Conservation (phyloP, 1,140 invertebrate species). For the Conus betulinus region DNA sequence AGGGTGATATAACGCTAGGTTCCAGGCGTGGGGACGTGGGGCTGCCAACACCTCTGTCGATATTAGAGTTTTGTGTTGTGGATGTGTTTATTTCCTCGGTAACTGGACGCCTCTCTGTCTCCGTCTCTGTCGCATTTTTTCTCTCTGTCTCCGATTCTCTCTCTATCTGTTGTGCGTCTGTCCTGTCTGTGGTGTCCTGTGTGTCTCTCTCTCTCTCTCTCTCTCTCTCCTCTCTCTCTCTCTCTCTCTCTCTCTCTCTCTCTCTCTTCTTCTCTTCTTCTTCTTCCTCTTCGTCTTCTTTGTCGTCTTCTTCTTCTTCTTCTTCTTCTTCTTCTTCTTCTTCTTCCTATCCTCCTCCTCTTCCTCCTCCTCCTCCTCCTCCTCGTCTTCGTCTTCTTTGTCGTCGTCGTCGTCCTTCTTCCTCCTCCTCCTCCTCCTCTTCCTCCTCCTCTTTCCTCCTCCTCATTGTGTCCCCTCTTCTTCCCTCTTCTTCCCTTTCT, state of each 20-base stretch:
- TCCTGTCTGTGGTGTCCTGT: not conserved
- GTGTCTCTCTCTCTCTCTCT: slow-evolving; percentile 8
- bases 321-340: not conserved
- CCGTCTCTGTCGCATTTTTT: not conserved
- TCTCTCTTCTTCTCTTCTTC: not conserved
- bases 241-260: slow-evolving; percentile 15
- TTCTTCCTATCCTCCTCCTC: too few species aligned
- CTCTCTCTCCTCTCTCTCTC: not conserved
- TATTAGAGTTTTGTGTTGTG: too few species aligned
- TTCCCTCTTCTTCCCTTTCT: not conserved
- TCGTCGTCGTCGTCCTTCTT: too few species aligned
- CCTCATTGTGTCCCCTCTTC: not conserved
- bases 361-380: not conserved
- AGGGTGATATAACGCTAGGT: too few species aligned
- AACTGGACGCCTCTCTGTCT: too few species aligned
- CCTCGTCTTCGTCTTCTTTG: too few species aligned
- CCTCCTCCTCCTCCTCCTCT: not conserved
- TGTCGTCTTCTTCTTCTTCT: too few species aligned
- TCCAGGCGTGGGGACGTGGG: too few species aligned
- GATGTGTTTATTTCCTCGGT: too few species aligned
- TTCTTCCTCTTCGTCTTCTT: not conserved
- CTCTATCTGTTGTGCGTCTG: too few species aligned
- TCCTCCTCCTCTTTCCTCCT: too few species aligned
- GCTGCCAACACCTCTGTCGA: too few species aligned
- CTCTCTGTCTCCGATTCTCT: not conserved